Percentiles rank a stretch among this genome's conserved stretches.
Conservation (phyloP, 2,113 vertebrate species). For the Nibea coibor region DNA sequence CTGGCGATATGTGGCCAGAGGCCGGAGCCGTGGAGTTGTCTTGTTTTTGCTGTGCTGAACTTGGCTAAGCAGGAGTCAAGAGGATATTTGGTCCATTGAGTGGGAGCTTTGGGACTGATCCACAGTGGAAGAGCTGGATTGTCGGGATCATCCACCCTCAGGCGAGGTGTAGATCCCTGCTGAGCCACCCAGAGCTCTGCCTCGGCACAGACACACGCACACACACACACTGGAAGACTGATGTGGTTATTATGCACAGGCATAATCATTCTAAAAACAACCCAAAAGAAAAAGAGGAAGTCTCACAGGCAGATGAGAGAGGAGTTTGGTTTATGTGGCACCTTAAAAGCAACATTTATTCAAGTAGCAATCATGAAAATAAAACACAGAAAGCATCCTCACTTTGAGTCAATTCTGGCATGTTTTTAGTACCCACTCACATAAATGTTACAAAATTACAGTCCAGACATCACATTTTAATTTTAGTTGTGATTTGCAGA, state of each 20-base stretch:
- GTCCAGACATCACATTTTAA: not conserved
- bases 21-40: not conserved
- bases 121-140: slow-evolving; percentile 49
- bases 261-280: not conserved
- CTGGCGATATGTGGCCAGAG: not conserved
- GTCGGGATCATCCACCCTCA: slow-evolving; percentile 59
- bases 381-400: not conserved
- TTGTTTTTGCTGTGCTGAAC: slow-evolving; percentile 11
- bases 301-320: slow-evolving; percentile 1
- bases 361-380: not conserved
- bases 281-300: not conserved
- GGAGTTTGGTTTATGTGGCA: not conserved
- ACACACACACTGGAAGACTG: slow-evolving; percentile 19
- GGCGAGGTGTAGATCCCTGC: slow-evolving; percentile 49
- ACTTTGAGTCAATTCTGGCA: not conserved
- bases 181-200: slow-evolving; percentile 53
- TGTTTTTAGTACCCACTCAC: not conserved
- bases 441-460: not conserved
- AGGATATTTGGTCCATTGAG: slow-evolving; percentile 48
- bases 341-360: not conserved
- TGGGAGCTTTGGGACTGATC: slow-evolving; percentile 60
- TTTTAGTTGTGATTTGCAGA: too few species aligned
- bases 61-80: slow-evolving; percentile 4
- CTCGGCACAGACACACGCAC: slow-evolving; percentile 27
- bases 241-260: slow-evolving; percentile 26